Conservation (phyloP, 1,140 invertebrate species). For the Drosophila pachea region DNA sequence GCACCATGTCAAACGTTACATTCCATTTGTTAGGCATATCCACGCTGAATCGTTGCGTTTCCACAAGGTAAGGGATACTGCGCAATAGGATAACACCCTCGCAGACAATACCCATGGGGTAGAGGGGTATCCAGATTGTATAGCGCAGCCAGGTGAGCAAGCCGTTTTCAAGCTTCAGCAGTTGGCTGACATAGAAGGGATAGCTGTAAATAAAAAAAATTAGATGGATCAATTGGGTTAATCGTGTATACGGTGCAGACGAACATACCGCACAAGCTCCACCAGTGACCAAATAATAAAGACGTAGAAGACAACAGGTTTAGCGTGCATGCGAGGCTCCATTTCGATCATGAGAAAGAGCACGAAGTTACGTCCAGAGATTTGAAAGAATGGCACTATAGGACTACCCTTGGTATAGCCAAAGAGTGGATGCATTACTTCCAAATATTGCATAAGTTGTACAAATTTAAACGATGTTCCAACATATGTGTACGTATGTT, state of each 20-base stretch:
- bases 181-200: constrained; percentile 92
- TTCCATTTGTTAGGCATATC: constrained; percentile 91
- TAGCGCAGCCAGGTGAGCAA: constrained; percentile 95
- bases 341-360: constrained; percentile 90
- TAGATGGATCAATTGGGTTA: background rate
- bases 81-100: constrained; percentile 90
- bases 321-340: constrained; percentile 91
- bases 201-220: constrained; percentile 81
- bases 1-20: constrained; percentile 91
- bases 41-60: constrained; percentile 88
- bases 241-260: too few species aligned
- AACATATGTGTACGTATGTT: constrained; percentile 86
- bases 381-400: constrained; percentile 84
- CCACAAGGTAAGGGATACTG: constrained; percentile 93
- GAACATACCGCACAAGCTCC: constrained; percentile 87
- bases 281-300: constrained; percentile 89
- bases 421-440: constrained; percentile 93
- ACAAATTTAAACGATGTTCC: constrained; percentile 90
- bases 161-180: constrained; percentile 86
- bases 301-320: constrained; percentile 92
- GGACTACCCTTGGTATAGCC: constrained; percentile 90
- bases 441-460: constrained; percentile 90
- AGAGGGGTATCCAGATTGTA: constrained; percentile 94
- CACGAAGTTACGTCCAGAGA: constrained; percentile 88
- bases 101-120: constrained; percentile 92